Percentiles rank a stretch among this genome's conserved stretches.
Conservation (phyloP, 2,113 vertebrate genomes). For the Gavia stellata region DNA sequence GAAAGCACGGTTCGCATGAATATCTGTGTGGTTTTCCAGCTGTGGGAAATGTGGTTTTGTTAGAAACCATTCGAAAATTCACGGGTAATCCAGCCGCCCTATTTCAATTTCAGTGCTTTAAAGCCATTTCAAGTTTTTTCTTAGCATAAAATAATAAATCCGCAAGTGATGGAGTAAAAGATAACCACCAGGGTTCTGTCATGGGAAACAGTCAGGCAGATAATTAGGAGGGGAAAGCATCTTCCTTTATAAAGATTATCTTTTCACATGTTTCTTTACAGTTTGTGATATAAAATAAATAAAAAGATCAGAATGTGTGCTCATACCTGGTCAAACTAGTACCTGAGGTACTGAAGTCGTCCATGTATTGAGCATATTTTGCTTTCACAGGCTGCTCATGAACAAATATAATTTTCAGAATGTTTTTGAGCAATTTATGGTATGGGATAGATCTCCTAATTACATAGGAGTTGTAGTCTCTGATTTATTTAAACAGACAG, state of each 20-base stretch:
- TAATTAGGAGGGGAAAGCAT: neutral
- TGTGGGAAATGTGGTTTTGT: neutral
- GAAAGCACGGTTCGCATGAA: slow-evolving; percentile 73
- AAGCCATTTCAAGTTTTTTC: neutral
- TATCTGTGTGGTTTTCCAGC: slow-evolving; percentile 58
- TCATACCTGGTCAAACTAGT: neutral
- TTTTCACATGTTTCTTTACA: neutral
- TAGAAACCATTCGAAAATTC: neutral
- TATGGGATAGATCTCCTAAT: neutral
- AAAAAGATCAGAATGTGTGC: neutral
- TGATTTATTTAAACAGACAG: neutral
- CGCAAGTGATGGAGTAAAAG: accelerated
- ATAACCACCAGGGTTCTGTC: neutral
- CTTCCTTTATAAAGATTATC: neutral
- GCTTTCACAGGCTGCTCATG: neutral
- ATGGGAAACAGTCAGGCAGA: neutral
- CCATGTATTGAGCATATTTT: neutral
- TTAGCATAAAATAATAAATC: neutral
- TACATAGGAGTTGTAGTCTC: neutral
- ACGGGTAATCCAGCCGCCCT: neutral
- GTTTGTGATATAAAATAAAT: neutral
- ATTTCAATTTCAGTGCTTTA: neutral
- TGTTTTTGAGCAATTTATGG: neutral
- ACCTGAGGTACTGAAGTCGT: neutral
- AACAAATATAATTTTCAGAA: neutral